A percentile compares a stretch with the other conserved stretches of the same genome.
phyloP scores from a whole-genome alignment of 2,113 vertebrate genomes.

The Gadus macrocephalus region DNA sequence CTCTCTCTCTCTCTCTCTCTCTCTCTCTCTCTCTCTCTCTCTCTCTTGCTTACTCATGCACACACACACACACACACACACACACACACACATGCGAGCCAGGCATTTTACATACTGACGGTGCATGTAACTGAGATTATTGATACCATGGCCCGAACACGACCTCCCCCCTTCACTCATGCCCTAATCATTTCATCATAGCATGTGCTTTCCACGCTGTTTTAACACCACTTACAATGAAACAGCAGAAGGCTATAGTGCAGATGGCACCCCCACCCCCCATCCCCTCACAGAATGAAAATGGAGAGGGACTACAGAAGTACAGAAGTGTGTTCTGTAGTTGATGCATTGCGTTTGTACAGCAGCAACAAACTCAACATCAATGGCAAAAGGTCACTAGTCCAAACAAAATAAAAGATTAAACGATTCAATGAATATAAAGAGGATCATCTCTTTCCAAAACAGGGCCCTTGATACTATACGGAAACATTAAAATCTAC shows the following conservation, averaged over 20 bases:
- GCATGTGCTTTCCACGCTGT: slow-evolving; percentile 52
- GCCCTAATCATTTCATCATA: slow-evolving; percentile 78
- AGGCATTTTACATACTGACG: slow-evolving; percentile 65
- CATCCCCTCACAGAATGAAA: no score
- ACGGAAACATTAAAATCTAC: no score
- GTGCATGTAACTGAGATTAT: slow-evolving; percentile 75
- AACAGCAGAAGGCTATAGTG: not conserved
- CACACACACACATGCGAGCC: slow-evolving; percentile 41
- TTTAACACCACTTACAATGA: slow-evolving; percentile 11
- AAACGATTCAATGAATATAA: no score
- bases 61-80: slow-evolving; percentile 31
- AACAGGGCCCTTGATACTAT: no score
- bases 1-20: slow-evolving; percentile 1
- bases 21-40: slow-evolving; percentile 17
- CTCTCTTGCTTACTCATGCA: slow-evolving; percentile 10
- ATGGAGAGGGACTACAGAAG: no score
- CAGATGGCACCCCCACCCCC: not conserved
- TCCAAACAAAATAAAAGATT: no score
- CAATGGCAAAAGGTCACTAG: no score
- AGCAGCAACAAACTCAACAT: no score
- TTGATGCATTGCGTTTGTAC: no score
- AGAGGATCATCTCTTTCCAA: no score
- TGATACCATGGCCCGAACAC: slow-evolving; percentile 57
- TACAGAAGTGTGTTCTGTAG: no score
- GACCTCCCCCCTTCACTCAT: slow-evolving; percentile 73